Evolutionary conservation across 2,797 vertebrate species (phyloP), one percentile per base, ranked within the genome.

Genomic region (Rhinogobio ventralis): DNA sequence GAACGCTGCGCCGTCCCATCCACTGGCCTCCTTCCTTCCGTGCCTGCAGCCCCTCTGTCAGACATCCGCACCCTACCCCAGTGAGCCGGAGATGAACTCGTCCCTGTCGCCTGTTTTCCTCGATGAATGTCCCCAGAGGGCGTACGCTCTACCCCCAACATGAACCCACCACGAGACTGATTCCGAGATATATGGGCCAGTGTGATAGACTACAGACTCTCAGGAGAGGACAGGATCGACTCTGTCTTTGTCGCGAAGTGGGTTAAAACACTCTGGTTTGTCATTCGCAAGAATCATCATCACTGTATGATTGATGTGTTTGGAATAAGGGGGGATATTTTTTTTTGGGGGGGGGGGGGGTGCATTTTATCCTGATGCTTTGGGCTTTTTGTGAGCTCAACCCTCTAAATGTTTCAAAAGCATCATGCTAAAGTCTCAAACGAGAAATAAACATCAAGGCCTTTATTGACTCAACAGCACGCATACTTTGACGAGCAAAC

Each of bases 361-460:
- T 0, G 17, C 6, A 57, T 45, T 71, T 55, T 28, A 55, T 57
- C 51, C 53, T 23, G 6, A 5, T n/a, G 42, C 33, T 73, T 71
- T 28, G 0, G 15, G 33, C 13, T 80, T 60, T 81, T 64, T 49
- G 53, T 73, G n/a, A 45, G 53, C 36, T 55, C 36, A 3, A 4
- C 36, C 23, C n/a, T 46, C 33, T 20, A 75, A 33, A 75, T 23
- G 30, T 36, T 33, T 55, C 28, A n/a, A 55, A 75, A 55, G 66
- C 60, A 46, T 53, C 25, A 67, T 25, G 42, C 15, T 83, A 87
- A 86, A 73, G 64, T 79, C 46, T 83, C 80, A 62, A 72, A 89
- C 90, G 86, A 91, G 93, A 91, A 86, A 87, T 94, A 91, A 89
- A 91, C 91, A 92, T 90, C 91, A 91, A 90, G 91, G 90, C 90